phyloP scores from a whole-genome alignment of 2,113 vertebrate genomes.

The Ardeotis arabs region DNA sequence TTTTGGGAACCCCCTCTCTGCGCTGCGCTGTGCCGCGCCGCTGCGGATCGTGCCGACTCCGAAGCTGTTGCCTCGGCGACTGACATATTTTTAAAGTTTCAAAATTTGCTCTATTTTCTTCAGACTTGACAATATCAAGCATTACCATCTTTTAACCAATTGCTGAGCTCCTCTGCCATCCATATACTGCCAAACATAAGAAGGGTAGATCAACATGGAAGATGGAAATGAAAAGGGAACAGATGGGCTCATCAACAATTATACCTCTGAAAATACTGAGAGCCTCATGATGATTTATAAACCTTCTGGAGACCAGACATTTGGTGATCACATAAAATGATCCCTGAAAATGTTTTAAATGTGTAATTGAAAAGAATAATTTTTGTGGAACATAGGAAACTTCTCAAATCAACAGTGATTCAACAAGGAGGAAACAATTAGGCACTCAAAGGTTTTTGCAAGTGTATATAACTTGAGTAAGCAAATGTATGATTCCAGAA shows the following conservation, averaged over 20 bases:
- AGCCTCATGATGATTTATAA: slow-evolving; percentile 13
- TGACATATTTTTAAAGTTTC: background rate
- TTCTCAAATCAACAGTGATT: background rate
- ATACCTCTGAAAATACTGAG: slow-evolving; percentile 23
- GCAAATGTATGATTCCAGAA: background rate
- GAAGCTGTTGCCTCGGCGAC: no score
- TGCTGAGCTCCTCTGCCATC: background rate
- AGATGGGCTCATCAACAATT: slow-evolving; percentile 40
- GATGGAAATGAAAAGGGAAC: slow-evolving; percentile 18
- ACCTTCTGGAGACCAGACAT: slow-evolving; percentile 20
- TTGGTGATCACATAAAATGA: slow-evolving; percentile 7
- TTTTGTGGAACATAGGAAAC: background rate
- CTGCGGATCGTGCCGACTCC: no score
- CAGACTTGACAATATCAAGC: background rate
- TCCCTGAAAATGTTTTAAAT: background rate
- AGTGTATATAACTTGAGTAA: background rate
- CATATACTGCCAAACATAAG: background rate
- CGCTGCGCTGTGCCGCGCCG: no score
- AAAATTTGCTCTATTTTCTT: background rate
- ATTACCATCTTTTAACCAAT: background rate
- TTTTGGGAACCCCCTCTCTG: no score
- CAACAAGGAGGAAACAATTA: background rate
- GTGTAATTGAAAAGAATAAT: background rate
- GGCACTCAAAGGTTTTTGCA: background rate
- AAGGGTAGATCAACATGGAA: slow-evolving; percentile 18